Evolutionary conservation across 92 coral and sea anemone species (phyloP), one percentile per base, ranked within the genome.

Genomic region (Paramuricea clavata): DNA sequence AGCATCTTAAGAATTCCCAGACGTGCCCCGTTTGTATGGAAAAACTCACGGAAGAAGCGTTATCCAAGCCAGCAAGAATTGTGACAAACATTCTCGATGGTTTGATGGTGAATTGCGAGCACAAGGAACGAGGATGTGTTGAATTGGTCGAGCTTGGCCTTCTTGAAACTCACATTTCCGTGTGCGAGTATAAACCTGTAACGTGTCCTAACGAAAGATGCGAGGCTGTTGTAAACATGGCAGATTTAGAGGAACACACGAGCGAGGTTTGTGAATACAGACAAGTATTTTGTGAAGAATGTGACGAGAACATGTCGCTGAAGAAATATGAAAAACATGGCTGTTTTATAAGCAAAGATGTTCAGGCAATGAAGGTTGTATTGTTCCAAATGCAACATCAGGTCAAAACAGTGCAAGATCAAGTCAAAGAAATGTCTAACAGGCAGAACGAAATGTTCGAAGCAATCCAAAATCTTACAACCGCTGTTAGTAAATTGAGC

Each of bases 191-290:
- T 41, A 34, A 16, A 22, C 56, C 77, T 3, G 77, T 71, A 25
- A 35, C 35, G 31, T 71, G 77, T 44, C 26, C 77, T 11, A 71
- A 71, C 77, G 77, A 44, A n/a, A 41, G 27, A 12, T 71, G 77
- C 28, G 49, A 12, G 27, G n/a, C 54, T 2, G 16, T 71, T 35
- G 27, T 71, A 41, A 71, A 2, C 77, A 35, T 12, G 27, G 16
- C 13, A 10, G 77, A 71, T 35, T 11, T 34, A 11, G 77, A 34
- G 12, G 13, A 71, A 11, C 77, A 71, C 77, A 35, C 28, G 28
- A 71, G 49, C 12, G 49, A 71, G 9, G 26, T 71, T 34, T 71
- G 77, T 41, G 50, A 71, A 41, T 71, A 25, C 35, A 2, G 77
- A 35, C n/a, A 34, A 3, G 49, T 71, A 2, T 23, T 25, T 10